A percentile compares a stretch with the other conserved stretches of the same genome.
phyloP scores from a whole-genome alignment of 2,888 invertebrate genomes.

The Druceiella hillmani region DNA sequence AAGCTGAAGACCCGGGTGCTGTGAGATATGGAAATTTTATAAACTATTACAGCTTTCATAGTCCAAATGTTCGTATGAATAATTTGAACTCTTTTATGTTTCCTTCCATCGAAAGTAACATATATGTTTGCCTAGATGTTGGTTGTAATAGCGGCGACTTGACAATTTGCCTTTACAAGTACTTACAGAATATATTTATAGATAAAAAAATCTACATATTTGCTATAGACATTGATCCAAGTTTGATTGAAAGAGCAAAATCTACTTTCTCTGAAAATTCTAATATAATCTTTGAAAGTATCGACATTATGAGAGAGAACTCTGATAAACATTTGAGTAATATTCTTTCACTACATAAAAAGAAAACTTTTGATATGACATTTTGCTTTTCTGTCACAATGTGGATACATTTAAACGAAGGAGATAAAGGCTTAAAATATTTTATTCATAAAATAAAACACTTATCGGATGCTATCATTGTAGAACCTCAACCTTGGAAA shows the following conservation, averaged over 20 bases:
- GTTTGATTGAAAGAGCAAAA: slow-evolving; percentile 61
- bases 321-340: slow-evolving; percentile 35
- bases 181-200: slow-evolving; percentile 41
- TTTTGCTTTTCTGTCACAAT: slow-evolving; percentile 83
- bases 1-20: slow-evolving; percentile 66
- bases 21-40: slow-evolving; percentile 79
- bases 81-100: slow-evolving; percentile 49
- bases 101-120: slow-evolving; percentile 23
- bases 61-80: slow-evolving; percentile 59
- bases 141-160: slow-evolving; percentile 79
- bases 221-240: slow-evolving; percentile 71
- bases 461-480: slow-evolving; percentile 53
- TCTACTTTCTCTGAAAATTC: slow-evolving; percentile 41
- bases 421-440: slow-evolving; percentile 62
- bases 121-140: slow-evolving; percentile 59
- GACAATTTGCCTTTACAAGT: slow-evolving; percentile 54
- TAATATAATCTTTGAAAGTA: slow-evolving; percentile 50
- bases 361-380: slow-evolving; percentile 55
- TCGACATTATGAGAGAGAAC: slow-evolving; percentile 53
- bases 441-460: slow-evolving; percentile 57
- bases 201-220: slow-evolving; percentile 43
- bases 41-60: slow-evolving; percentile 81
- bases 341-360: slow-evolving; percentile 42
- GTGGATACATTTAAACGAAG: slow-evolving; percentile 87
- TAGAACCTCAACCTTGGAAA: slow-evolving; percentile 85